phyloP scores from a whole-genome alignment of 2,888 invertebrate species.

The Rotaria socialis region DNA sequence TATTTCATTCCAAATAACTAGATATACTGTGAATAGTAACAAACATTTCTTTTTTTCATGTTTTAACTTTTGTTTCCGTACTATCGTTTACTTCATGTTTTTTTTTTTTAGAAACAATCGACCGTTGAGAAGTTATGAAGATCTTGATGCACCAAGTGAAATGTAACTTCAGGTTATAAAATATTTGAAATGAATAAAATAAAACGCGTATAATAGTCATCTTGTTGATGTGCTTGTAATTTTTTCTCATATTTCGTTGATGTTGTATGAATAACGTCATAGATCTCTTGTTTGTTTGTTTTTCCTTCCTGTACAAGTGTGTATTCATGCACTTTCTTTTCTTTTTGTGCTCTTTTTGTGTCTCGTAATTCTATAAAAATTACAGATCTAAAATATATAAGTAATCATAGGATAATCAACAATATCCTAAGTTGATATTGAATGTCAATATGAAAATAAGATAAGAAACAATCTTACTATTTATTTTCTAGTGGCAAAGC shows the following conservation, averaged over 20 bases:
- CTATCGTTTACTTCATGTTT: not conserved
- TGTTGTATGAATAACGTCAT: not conserved
- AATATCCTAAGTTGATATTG: no score
- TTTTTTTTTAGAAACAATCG: not conserved
- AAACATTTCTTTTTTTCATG: not conserved
- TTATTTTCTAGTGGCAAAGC: no score
- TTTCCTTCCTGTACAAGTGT: not conserved
- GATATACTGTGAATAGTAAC: no score
- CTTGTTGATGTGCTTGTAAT: not conserved
- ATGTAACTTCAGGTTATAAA: not conserved
- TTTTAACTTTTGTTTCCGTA: not conserved
- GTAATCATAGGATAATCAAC: not conserved
- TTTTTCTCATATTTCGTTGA: not conserved
- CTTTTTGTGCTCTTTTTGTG: not conserved
- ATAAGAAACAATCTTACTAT: no score
- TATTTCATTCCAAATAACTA: no score
- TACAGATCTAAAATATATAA: not conserved
- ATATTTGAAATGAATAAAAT: not conserved
- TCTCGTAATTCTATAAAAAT: not conserved
- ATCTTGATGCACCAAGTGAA: conserved; percentile 25
- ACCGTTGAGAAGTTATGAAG: conserved; percentile 7
- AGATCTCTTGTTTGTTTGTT: not conserved
- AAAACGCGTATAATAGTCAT: not conserved
- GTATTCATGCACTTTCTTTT: not conserved
- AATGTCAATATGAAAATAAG: no score